Base-by-base conservation (phyloP, 1,140 invertebrate genomes). In the Eueides isabella region DNA sequence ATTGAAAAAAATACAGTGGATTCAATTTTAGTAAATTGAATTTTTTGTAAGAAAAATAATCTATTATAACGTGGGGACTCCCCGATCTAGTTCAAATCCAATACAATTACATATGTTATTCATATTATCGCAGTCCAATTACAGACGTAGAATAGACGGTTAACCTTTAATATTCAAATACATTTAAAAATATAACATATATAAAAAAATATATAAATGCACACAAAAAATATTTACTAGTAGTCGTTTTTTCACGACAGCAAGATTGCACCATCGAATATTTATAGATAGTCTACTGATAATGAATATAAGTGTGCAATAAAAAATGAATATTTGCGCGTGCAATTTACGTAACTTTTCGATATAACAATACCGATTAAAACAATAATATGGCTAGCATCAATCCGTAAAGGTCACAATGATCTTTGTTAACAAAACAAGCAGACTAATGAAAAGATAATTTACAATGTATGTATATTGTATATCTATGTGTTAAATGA, bases 381-480 rank as follows among this genome's bases (percentile, higher is more conserved):
- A 55, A 55, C 48, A 55, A 55, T 55, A 55, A 55, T 55, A 55
- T 55, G 26, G 48, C 9, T 9, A 55, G 23, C 19, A 19, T 2
- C 2, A 9, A 23, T 11, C 11, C 3, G 23, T 11, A 26, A 7
- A 55, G 48, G 48, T 55, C 48, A 55, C 48, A 55, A 55, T 23
- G 48, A 23, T 55, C 48, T 55, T 55, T 26, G 48, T 55, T 55
- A 55, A 55, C 48, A 55, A 55, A 55, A 55, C 48, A 55, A 55
- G 48, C 26, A 26, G 48, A 55, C 48, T 55, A 55, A 55, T 55
- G 19, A 55, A 55, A 55, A 55, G 48, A 23, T 55, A 55, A 55
- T 55, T n/a, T 26, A 55, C 23, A 26, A 55, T 26, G 48, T 55
- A 55, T 44, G 41, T 16, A 38, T 12, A 11, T 38, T 41, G 14